Evolutionary conservation across 2,113 vertebrate species (phyloP), one percentile per base, ranked within the genome.

Genomic region (Trinectes maculatus): DNA sequence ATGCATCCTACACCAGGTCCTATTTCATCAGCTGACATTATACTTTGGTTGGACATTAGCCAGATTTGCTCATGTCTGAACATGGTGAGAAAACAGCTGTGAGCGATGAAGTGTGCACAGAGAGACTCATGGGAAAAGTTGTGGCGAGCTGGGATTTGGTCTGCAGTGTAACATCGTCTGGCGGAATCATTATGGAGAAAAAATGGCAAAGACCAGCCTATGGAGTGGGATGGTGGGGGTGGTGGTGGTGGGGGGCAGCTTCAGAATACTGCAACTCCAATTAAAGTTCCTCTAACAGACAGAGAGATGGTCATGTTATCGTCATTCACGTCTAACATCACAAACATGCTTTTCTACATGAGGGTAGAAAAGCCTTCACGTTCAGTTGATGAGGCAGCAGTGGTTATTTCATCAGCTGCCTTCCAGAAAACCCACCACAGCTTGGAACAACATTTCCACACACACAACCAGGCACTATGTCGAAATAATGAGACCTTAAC

Each of bases 61-160:
- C 47, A 55, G 2, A 59, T 47, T 68, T 2, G 18, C 68, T 25
- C 77, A 19, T 46, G 28, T 56, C 31, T 36, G 31, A 46, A 67
- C 59, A 46, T 61, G 42, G 8, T 64, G 53, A 64, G 66, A 69
- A 77, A 39, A 66, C 93, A 94, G 93, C 90, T 94, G 94, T 90
- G 90, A 89, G 84, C 82, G 85, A 86, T 93, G 81, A 93, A 71
- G 66, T 70, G 6, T 77, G 40, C 60, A 60, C 48, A 76, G 81
- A 37, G 62, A 87, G 60, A 58, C 91, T 87, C 85, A 73, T 79
- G 91, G 90, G 82, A 87, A 86, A 89, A 83, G 78, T 56, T 85
- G 90, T 43, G 77, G 91, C 85, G 88, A 80, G 42, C 84, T 83
- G 59, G 26, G 84, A 90, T 89, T 82, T 67, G 16, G 13, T 48